Evolutionary conservation across 2,113 vertebrate genomes (phyloP).

Genomic region (Crocuta crocuta): DNA sequence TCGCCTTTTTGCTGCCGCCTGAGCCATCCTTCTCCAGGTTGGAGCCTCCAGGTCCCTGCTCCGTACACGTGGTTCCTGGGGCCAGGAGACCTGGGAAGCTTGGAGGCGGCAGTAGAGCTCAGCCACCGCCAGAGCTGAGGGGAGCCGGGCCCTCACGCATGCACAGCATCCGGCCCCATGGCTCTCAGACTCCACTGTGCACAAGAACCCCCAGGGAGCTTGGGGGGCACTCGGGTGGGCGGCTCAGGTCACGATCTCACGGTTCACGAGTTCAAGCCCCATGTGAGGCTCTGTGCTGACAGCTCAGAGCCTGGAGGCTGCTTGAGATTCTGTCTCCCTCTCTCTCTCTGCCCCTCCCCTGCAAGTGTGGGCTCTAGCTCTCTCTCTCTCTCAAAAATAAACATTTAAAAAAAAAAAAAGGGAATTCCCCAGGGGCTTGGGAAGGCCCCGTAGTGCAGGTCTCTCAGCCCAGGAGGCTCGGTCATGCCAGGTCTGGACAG

Average conservation of each 20-base stretch:
- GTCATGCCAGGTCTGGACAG: not conserved
- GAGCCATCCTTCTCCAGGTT: not conserved
- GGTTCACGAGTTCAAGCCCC: no score
- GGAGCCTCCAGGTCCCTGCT: not conserved
- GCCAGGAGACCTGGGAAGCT: fast-evolving
- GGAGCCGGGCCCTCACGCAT: not conserved
- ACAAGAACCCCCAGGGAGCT: not conserved
- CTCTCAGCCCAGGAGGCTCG: not conserved
- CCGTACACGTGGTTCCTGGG: not conserved
- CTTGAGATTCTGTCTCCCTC: no score
- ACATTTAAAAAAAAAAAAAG: no score
- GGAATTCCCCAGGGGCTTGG: not conserved
- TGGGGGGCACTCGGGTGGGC: not conserved
- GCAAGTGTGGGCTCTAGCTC: no score
- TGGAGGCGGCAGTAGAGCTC: not conserved
- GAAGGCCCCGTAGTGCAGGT: not conserved
- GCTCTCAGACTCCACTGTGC: not conserved
- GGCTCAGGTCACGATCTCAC: no score
- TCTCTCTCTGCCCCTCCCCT: no score
- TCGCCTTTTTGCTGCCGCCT: fast-evolving
- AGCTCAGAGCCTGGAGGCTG: no score
- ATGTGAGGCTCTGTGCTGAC: no score
- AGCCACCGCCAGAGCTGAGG: not conserved
- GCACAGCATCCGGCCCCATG: not conserved
- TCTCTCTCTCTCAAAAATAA: no score